Evolutionary conservation across 1,140 invertebrate species (phyloP).

Genomic region (Goniozus legneri): DNA sequence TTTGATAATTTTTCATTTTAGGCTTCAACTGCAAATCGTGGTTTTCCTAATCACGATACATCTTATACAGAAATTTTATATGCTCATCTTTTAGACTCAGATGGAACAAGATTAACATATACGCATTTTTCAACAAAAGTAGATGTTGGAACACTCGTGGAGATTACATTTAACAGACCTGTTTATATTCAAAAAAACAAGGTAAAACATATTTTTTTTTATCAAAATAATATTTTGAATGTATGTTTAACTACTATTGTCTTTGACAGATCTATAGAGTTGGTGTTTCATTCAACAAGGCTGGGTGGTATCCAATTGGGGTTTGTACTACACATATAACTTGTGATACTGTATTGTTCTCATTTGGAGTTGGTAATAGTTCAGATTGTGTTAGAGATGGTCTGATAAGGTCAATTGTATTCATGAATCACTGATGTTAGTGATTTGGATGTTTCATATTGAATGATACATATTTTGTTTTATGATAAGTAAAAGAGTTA

Average conservation of each 20-base stretch:
- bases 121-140: slow-evolving; percentile 74
- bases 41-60: neutral
- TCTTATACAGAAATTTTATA: slow-evolving; percentile 74
- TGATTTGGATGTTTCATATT: no score
- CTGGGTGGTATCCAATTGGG: slow-evolving; percentile 73
- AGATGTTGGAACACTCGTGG: slow-evolving; percentile 61
- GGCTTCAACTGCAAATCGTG: neutral
- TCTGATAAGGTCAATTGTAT: slow-evolving; percentile 72
- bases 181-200: slow-evolving; percentile 72
- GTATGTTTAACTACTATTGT: no score
- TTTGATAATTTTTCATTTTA: slow-evolving; percentile 6
- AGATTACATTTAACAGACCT: slow-evolving; percentile 75
- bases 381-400: slow-evolving; percentile 68
- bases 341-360: slow-evolving; percentile 68
- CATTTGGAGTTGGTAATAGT: slow-evolving; percentile 66
- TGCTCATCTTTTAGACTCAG: slow-evolving; percentile 72
- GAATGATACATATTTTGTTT: no score
- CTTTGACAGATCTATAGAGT: slow-evolving; percentile 66
- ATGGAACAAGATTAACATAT: slow-evolving; percentile 72
- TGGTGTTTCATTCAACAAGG: slow-evolving; percentile 76
- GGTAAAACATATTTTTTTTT: no score
- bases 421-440: slow-evolving; percentile 42
- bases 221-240: no score
- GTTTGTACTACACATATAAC: slow-evolving; percentile 60
- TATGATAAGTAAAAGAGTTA: no score